Evolutionary conservation across 2,888 invertebrate genomes (phyloP).

Genomic region (Sphinx pinastri): DNA sequence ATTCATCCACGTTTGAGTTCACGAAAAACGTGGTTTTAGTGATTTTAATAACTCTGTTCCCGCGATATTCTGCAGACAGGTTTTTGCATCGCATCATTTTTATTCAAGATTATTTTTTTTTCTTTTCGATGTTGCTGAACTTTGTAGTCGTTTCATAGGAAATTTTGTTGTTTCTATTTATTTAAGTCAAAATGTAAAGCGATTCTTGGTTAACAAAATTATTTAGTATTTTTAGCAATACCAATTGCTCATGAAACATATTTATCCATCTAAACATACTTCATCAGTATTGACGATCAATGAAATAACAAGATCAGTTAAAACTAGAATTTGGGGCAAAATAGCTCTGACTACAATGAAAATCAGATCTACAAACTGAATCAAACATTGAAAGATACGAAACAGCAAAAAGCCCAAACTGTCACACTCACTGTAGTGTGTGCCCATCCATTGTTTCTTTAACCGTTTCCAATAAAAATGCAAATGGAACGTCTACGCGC

Average conservation of each 20-base stretch:
- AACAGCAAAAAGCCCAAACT: constrained; percentile 1
- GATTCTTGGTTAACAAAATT: too few relatives aligned
- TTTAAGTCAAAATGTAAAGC: too few relatives aligned
- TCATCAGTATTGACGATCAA: too few relatives aligned
- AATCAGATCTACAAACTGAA: not conserved
- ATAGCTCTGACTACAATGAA: not conserved
- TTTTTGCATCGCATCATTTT: not conserved
- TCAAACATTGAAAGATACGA: not conserved
- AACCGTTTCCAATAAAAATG: constrained; percentile 79
- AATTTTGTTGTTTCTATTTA: not conserved
- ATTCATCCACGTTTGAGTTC: constrained; percentile 32
- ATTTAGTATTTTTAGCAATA: not conserved
- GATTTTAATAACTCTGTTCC: constrained; percentile 15
- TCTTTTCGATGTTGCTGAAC: constrained; percentile 2
- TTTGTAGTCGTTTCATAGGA: not conserved
- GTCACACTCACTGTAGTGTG: constrained; percentile 12
- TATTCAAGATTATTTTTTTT: not conserved
- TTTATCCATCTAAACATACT: too few relatives aligned
- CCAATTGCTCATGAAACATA: too few relatives aligned
- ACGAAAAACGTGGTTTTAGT: constrained; percentile 17
- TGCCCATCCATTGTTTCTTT: constrained; percentile 64
- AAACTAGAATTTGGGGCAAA: not conserved
- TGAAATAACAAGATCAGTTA: not conserved
- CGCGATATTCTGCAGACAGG: constrained; percentile 1
- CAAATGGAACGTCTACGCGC: constrained; percentile 68